Percentiles rank a stretch among this genome's conserved stretches.
Evolutionary conservation across 2,888 invertebrate genomes (phyloP).

Genomic region (Cephalotes varians): DNA sequence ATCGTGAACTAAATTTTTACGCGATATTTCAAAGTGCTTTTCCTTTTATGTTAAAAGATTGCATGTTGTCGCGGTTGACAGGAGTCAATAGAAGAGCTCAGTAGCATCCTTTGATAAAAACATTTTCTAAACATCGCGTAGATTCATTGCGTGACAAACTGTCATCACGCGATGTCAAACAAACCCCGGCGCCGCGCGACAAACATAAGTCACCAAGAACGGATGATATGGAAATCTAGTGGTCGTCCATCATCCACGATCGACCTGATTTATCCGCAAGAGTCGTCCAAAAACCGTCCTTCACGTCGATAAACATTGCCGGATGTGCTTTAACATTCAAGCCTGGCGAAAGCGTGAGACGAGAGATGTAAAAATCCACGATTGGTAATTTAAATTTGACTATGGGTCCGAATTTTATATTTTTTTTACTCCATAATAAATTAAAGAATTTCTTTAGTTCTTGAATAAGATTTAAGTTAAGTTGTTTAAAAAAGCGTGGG

Average conservation of each 20-base stretch:
- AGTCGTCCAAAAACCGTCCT: slow-evolving; percentile 10
- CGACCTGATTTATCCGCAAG: slow-evolving; percentile 37
- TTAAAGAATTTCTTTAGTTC: background rate
- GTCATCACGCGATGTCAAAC: slow-evolving; percentile 43
- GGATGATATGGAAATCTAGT: slow-evolving; percentile 43
- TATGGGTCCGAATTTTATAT: background rate
- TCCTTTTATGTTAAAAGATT: background rate
- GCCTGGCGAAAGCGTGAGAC: background rate
- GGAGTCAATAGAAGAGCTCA: slow-evolving; percentile 17
- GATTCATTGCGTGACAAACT: slow-evolving; percentile 45
- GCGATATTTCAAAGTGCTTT: background rate
- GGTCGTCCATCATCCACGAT: slow-evolving; percentile 48
- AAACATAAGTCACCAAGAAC: slow-evolving; percentile 49
- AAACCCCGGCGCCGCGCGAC: slow-evolving; percentile 26
- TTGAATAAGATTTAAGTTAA: background rate
- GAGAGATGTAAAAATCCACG: background rate
- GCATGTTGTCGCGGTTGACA: background rate
- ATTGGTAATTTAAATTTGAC: background rate
- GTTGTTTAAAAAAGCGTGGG: background rate
- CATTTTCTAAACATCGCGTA: slow-evolving; percentile 19
- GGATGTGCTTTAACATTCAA: background rate
- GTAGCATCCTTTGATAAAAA: slow-evolving; percentile 3
- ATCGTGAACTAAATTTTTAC: background rate
- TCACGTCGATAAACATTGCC: slow-evolving; percentile 26
- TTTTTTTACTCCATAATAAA: background rate